These are phyloP conservation scores for Toxonevra muliebris DNA, from an alignment of 2,888 invertebrate genomes.

Conservation along the genomic window DNA sequence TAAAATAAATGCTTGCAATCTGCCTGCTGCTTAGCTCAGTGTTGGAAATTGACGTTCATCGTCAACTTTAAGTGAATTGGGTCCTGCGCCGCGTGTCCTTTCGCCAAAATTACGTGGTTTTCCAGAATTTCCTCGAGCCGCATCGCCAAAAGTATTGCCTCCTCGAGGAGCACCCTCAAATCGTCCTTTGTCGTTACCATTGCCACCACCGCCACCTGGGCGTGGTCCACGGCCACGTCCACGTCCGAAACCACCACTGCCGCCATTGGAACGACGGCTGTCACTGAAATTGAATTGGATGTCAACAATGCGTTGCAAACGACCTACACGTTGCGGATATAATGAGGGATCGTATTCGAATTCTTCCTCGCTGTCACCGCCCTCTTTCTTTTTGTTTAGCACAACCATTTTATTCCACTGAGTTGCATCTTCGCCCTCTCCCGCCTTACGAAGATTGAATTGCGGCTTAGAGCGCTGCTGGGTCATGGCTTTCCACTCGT, in stretches of 20 bases:
- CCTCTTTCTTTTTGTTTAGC: conserved; percentile 75
- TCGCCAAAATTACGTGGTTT: conserved; percentile 44
- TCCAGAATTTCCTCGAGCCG: conserved; percentile 21
- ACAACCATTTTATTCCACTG: conserved; percentile 94
- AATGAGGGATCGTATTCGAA: conserved; percentile 78
- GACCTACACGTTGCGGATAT: conserved; percentile 86
- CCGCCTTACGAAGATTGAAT: conserved; percentile 92
- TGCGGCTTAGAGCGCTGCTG: conserved; percentile 84
- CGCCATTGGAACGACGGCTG: conserved; percentile 76
- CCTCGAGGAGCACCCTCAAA: conserved; percentile 44
- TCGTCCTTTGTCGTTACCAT: conserved; percentile 27
- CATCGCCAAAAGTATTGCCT: conserved; percentile 40
- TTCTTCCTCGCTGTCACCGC: conserved; percentile 70
- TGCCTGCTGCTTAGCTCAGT: conserved; percentile 73
- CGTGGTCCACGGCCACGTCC: conserved; percentile 48
- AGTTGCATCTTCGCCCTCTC: conserved; percentile 89
- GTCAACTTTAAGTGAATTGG: conserved; percentile 84
- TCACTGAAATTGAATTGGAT: conserved; percentile 91
- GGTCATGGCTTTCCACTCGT: conserved; percentile 89
- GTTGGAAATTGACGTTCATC: conserved; percentile 96
- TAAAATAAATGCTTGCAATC: not conserved
- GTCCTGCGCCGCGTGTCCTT: conserved; percentile 46
- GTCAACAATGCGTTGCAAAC: conserved; percentile 85
- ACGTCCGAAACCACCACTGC: conserved; percentile 70
- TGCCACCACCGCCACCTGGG: conserved; percentile 34